These are phyloP conservation scores for Cassiopea andromeda DNA, from an alignment of 30 jellyfish, hydroid and myxozoan genomes.

Conservation along the genomic window DNA sequence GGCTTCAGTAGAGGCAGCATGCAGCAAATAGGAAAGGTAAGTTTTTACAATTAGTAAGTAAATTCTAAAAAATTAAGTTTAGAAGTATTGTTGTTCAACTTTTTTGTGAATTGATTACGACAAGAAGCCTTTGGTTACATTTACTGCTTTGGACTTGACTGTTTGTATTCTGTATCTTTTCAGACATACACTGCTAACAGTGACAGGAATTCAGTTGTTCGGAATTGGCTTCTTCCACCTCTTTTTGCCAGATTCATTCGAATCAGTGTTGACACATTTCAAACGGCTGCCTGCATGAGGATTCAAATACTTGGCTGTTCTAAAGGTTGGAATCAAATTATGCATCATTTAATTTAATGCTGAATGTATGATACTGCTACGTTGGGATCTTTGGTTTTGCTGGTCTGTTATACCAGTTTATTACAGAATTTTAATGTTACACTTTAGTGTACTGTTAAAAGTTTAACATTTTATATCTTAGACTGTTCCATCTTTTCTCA, in stretches of 20 bases:
- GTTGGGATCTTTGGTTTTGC: too few relatives aligned
- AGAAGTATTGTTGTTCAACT: neutral
- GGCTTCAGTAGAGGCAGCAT: neutral
- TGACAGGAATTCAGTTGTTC: slow-evolving; percentile 58
- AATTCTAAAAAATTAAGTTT: neutral
- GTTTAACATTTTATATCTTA: too few relatives aligned
- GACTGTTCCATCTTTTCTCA: too few relatives aligned
- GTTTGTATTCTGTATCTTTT: neutral
- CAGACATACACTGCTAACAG: slow-evolving; percentile 35
- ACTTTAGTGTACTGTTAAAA: too few relatives aligned
- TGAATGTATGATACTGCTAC: too few relatives aligned
- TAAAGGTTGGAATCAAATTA: slow-evolving; percentile 13
- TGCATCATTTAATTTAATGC: too few relatives aligned
- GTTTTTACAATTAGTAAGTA: neutral
- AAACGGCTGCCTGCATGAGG: slow-evolving; percentile 34
- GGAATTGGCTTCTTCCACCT: slow-evolving; percentile 51
- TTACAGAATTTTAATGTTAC: too few relatives aligned
- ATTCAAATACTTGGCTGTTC: slow-evolving; percentile 48
- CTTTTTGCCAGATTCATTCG: slow-evolving; percentile 31
- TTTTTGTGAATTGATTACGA: neutral
- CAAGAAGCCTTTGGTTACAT: neutral
- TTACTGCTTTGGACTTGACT: neutral
- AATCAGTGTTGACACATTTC: slow-evolving; percentile 24
- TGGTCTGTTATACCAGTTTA: too few relatives aligned
- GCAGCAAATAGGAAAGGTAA: slow-evolving; percentile 22